Evolutionary conservation across 2,113 vertebrate genomes (phyloP), one percentile per base, ranked within the genome.

Genomic region (Craseonycteris thonglongyai): DNA sequence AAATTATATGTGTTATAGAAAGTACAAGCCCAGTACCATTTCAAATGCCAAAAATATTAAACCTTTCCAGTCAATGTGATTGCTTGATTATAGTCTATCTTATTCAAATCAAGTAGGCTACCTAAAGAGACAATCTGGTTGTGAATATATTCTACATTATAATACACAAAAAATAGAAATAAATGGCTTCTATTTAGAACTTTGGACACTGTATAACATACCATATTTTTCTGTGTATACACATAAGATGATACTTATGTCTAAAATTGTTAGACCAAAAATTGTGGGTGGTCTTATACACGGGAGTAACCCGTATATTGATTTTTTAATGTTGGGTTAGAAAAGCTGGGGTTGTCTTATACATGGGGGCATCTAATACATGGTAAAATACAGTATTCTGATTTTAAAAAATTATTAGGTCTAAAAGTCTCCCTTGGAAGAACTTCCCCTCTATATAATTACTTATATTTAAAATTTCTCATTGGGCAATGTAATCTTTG

Each of bases 161-260:
- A 66, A 49, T 18, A 59, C 54, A 75, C 10, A 82, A 45, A 11
- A 71, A 51, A 66, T 4, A 83, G 18, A 90, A 21, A 75, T 63
- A 81, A 49, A 71, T 22, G 13, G 24, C 56, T 49, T 92, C 15
- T 88, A 59, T 81, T 81, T 59, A 84, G 33, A 78, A 72, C 12
- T 75, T 91, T 63, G 61, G 51, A 96, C 88, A 61, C 13, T 49
- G n/a, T n/a, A n/a, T n/a, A n/a, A n/a, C n/a, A n/a, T n/a, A n/a
- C n/a, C n/a, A n/a, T n/a, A n/a, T n/a, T n/a, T n/a, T n/a, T n/a
- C n/a, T n/a, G n/a, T n/a, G n/a, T n/a, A n/a, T n/a, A n/a, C n/a
- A n/a, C n/a, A n/a, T n/a, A n/a, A n/a, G n/a, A n/a, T n/a, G n/a
- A n/a, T n/a, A n/a, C n/a, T n/a, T n/a, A n/a, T n/a, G n/a, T n/a